Evolutionary conservation across 2,888 invertebrate genomes (phyloP).

Genomic region (Elysia crispata): DNA sequence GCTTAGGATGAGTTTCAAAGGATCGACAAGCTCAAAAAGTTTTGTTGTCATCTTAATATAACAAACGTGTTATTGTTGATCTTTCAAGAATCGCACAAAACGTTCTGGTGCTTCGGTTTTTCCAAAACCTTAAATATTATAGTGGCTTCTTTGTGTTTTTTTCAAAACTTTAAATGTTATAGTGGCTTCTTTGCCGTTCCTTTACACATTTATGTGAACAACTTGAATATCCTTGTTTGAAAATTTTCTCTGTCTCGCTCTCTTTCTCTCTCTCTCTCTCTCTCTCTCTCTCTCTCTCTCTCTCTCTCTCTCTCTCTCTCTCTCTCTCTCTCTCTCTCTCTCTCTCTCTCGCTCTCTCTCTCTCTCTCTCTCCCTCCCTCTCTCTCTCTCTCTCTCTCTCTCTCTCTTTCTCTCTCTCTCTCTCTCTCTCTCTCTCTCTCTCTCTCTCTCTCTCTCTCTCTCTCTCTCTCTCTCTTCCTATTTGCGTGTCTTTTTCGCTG

Average conservation of each 20-base stretch:
- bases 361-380: background rate
- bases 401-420: constrained; percentile 16
- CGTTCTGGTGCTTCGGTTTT: too few relatives aligned
- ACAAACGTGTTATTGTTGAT: too few relatives aligned
- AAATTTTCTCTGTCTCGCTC: background rate
- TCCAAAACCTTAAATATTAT: too few relatives aligned
- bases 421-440: background rate
- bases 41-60: too few relatives aligned
- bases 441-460: constrained; percentile 1
- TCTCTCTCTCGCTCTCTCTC: constrained; percentile 2
- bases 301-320: background rate
- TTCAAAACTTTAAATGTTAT: too few relatives aligned
- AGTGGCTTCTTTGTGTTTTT: too few relatives aligned
- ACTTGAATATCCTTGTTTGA: too few relatives aligned
- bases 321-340: constrained; percentile 14
- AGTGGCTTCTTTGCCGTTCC: too few relatives aligned
- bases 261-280: background rate
- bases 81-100: too few relatives aligned
- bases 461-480: background rate
- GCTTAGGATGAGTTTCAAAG: too few relatives aligned
- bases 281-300: background rate
- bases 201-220: too few relatives aligned
- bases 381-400: constrained; percentile 9
- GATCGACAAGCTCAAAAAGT: too few relatives aligned
- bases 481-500: background rate